Evolutionary conservation across 2,888 invertebrate genomes (phyloP).

Genomic region (Spatulosminthurus flaviceps): DNA sequence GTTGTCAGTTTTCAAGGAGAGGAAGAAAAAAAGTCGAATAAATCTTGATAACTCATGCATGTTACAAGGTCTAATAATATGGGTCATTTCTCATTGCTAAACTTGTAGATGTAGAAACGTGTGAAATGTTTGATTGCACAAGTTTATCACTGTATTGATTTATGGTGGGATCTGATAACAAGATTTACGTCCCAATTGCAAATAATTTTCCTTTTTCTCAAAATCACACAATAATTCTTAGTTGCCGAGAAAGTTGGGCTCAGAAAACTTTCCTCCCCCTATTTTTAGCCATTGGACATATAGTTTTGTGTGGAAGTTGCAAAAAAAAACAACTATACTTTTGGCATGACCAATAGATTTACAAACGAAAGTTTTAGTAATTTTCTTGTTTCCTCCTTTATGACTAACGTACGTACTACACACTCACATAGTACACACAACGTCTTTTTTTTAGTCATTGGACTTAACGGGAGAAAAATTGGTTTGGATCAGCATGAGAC

Average conservation of each 20-base stretch:
- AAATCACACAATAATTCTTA: background rate
- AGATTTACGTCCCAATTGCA: slow-evolving; percentile 13
- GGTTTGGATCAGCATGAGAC: slow-evolving; percentile 2
- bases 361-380: background rate
- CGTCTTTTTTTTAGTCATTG: background rate
- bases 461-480: background rate
- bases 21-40: background rate
- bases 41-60: background rate
- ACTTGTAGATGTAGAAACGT: background rate
- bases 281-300: no score
- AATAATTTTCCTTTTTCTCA: background rate
- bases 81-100: background rate
- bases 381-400: background rate
- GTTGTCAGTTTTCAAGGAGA: background rate
- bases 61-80: background rate
- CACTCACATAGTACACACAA: background rate
- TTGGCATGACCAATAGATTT: background rate
- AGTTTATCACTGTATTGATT: slow-evolving; percentile 32
- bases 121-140: slow-evolving; percentile 10
- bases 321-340: no score
- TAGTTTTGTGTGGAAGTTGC: no score
- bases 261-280: background rate
- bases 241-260: background rate
- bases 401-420: background rate
- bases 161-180: slow-evolving; percentile 22